These are phyloP conservation scores for Bombus vancouverensis DNA, from an alignment of 1,140 invertebrate species.

Conservation along the genomic window DNA sequence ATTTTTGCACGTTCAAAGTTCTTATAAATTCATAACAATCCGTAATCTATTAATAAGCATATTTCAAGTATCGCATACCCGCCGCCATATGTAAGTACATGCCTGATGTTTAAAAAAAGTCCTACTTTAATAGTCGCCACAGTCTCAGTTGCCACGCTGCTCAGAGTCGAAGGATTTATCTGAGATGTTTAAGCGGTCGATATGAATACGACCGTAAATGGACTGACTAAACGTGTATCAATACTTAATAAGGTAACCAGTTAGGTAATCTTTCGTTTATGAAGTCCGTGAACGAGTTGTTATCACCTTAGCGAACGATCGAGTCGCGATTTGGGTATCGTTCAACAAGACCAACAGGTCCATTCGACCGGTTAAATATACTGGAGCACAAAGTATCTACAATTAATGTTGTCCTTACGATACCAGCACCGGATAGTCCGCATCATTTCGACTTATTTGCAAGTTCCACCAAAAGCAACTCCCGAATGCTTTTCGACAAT, in stretches of 20 bases:
- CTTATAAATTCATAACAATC: too few relatives aligned
- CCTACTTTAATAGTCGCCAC: background rate
- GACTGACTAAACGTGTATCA: constrained; percentile 16
- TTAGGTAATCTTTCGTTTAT: constrained; percentile 57
- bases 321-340: constrained; percentile 3
- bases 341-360: too few relatives aligned
- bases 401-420: constrained; percentile 54
- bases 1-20: too few relatives aligned
- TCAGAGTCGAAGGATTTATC: constrained; percentile 17
- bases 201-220: constrained; percentile 57
- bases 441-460: background rate
- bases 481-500: constrained; percentile 25
- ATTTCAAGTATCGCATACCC: background rate
- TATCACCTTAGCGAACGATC: constrained; percentile 44
- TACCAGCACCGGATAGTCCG: background rate
- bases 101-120: background rate
- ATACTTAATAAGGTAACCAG: constrained; percentile 57
- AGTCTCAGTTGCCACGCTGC: background rate
- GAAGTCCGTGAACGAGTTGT: constrained; percentile 43
- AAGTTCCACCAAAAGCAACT: constrained; percentile 15
- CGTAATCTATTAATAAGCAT: too few relatives aligned
- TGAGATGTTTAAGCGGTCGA: background rate
- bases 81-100: too few relatives aligned
- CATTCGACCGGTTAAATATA: background rate
- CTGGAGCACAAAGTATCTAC: constrained; percentile 43